Base-by-base conservation (phyloP, 2,797 vertebrate species). In the Poeciliopsis presidionis region DNA sequence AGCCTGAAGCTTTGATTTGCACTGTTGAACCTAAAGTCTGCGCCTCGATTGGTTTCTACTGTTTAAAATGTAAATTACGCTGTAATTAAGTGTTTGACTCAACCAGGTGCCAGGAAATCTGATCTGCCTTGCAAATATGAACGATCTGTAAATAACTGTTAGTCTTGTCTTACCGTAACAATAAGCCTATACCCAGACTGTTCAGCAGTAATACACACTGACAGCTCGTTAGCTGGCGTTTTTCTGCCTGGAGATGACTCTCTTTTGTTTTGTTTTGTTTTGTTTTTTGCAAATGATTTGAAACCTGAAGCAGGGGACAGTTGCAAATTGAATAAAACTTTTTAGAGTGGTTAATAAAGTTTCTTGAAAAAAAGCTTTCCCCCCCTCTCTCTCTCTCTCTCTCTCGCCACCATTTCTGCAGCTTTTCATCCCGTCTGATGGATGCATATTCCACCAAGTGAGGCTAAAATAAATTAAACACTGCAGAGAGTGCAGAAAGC, bases 91-190 rank as follows among this genome's bases (percentile, higher is more conserved):
- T 83, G 83, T 82, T 78, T 84, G 87, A 92, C 92, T 86, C 84
- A 88, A 91, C 92, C 89, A 90, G 84, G 81, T 80, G 91, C 81
- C 85, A 76, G 87, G 86, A 86, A 91, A 83, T 89, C 78, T 84
- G 90, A 92, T 92, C 90, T 87, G 87, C 91, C 83, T 80, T 41
- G 83, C 88, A 90, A 93, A 91, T 92, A 89, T 95, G 95, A 94
- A 81, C 93, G 94, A 93, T 94, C 88, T 97, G 97, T 98, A 97
- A 96, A 98, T 98, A 97, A 91, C 93, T 94, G 84, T 94, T 91
- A 94, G 88, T 95, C 93, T 96, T 95, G 87, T 96, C 89, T 95
- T 96, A 94, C 92, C 91, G 92, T 95, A 95, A 95, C 94, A 93
- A 91, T 87, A 49, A 84, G 89, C 93, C 88, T 90, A 86, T 94